These are phyloP conservation scores for Drosophila sproati DNA, from an alignment of 1,140 invertebrate species.

Conservation along the genomic window DNA sequence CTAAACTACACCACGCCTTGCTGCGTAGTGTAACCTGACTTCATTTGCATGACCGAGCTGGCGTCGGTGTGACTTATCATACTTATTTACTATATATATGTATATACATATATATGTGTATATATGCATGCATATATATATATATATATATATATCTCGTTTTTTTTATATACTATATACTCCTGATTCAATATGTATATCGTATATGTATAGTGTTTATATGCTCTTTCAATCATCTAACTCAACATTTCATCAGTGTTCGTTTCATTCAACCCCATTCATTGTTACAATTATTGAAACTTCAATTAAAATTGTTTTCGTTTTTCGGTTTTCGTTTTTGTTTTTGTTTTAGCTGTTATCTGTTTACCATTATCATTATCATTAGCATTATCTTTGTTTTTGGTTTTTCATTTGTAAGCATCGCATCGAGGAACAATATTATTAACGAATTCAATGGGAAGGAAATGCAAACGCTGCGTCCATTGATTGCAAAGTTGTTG, in stretches of 20 bases:
- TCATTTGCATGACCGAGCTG: constrained; percentile 41
- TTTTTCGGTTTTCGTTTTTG: constrained; percentile 5
- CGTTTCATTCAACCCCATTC: background rate
- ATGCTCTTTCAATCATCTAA: constrained; percentile 34
- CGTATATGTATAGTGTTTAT: constrained; percentile 70
- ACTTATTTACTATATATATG: constrained; percentile 23
- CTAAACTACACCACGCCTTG: constrained; percentile 29
- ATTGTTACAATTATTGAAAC: constrained; percentile 14
- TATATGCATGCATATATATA: constrained; percentile 35
- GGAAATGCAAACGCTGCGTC: constrained; percentile 5
- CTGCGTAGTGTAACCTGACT: constrained; percentile 45
- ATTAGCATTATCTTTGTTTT: constrained; percentile 3
- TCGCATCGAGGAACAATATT: constrained; percentile 71
- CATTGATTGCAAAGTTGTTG: background rate
- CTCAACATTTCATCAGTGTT: constrained; percentile 11
- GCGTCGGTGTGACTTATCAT: background rate
- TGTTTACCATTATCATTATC: background rate
- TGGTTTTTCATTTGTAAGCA: constrained; percentile 42
- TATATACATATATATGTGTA: constrained; percentile 44
- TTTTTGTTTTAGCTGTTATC: constrained; percentile 3
- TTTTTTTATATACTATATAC: constrained; percentile 40
- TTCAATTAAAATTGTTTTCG: constrained; percentile 5
- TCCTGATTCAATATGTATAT: constrained; percentile 68
- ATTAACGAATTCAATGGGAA: constrained; percentile 48
- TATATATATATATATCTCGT: constrained; percentile 24